A percentile compares a stretch with the other conserved stretches of the same genome.
Conservation (phyloP, 2,113 vertebrate species). For the Pavo muticus region DNA sequence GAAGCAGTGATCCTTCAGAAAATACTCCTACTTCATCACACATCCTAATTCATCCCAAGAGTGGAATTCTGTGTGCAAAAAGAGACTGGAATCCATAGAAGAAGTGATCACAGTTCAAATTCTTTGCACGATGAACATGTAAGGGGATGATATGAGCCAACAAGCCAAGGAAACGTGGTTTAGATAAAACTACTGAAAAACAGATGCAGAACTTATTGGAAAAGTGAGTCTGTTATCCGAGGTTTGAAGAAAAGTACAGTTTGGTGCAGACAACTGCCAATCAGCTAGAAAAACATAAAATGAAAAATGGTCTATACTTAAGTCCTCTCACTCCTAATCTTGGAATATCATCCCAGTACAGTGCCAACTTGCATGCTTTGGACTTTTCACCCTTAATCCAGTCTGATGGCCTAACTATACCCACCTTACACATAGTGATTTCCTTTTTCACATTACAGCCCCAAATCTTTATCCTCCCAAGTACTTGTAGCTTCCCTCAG, state of each 20-base stretch:
- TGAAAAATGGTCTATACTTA: background rate
- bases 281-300: background rate
- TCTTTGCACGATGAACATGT: background rate
- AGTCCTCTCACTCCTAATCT: background rate
- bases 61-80: background rate
- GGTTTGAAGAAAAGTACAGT: background rate
- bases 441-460: background rate
- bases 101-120: background rate
- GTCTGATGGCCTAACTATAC: background rate
- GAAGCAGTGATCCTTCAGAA: background rate
- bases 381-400: background rate
- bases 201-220: constrained; percentile 18
- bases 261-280: background rate
- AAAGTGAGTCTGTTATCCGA: background rate
- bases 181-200: constrained; percentile 28
- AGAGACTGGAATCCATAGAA: background rate
- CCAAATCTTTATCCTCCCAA: background rate
- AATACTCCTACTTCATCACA: background rate
- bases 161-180: background rate
- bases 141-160: background rate
- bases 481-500: accelerated
- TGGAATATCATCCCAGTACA: background rate
- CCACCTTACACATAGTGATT: background rate
- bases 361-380: background rate
- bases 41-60: background rate